Evolutionary conservation across 2,113 vertebrate genomes (phyloP).

Genomic region (Rhadina sibilatrix): DNA sequence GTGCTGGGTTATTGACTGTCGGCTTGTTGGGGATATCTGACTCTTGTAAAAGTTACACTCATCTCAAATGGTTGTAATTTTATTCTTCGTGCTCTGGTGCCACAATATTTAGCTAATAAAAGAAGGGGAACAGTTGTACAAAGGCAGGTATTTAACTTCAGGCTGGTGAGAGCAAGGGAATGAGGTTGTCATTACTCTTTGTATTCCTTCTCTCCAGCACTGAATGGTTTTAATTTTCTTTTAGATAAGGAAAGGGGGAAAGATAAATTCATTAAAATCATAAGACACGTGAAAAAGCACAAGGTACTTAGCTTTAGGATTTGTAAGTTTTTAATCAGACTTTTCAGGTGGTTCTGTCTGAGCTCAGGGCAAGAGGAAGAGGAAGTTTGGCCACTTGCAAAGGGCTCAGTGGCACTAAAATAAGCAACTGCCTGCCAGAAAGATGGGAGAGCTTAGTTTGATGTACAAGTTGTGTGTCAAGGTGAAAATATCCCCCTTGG

Average conservation of each 20-base stretch:
- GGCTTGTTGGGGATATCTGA: slow-evolving; percentile 24
- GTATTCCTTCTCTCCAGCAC: not conserved
- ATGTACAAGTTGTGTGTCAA: not conserved
- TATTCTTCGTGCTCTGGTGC: not conserved
- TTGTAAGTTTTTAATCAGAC: not conserved
- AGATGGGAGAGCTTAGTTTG: not conserved
- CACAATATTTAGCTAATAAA: slow-evolving; percentile 9
- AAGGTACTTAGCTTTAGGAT: not conserved
- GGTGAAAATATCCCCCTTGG: not conserved
- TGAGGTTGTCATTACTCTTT: not conserved
- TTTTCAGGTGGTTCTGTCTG: not conserved
- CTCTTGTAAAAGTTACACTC: slow-evolving; percentile 40
- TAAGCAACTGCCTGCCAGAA: not conserved
- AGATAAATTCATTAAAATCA: not conserved
- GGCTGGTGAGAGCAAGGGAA: not conserved
- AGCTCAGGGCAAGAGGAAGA: not conserved
- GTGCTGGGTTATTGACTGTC: slow-evolving; percentile 19
- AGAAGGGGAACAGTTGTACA: not conserved
- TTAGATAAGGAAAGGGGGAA: not conserved
- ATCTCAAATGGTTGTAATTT: slow-evolving; percentile 20
- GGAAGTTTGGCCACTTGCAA: not conserved
- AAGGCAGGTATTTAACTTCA: slow-evolving; percentile 19
- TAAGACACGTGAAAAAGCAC: rapidly evolving
- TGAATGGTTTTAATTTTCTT: not conserved
- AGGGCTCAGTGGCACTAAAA: not conserved